Conservation (phyloP, 2,888 invertebrate species). For the Meiosimyza decipiens region DNA sequence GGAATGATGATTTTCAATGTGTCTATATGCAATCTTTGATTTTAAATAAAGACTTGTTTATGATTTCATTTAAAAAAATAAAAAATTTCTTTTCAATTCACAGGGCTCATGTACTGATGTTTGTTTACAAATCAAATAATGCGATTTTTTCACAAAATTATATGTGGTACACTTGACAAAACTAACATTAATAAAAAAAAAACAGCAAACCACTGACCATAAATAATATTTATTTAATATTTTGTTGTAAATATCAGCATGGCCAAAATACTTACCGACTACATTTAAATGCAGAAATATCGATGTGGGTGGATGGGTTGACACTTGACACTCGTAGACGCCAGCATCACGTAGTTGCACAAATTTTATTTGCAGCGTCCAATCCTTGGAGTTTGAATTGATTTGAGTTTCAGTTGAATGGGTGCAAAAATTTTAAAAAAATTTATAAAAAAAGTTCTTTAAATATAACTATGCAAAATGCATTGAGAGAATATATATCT, state of each 20-base stretch:
- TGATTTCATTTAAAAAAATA: no score
- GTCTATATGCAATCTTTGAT: no score
- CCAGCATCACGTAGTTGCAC: slow-evolving; percentile 89
- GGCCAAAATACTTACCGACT: slow-evolving; percentile 77
- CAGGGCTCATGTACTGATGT: no score
- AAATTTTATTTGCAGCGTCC: slow-evolving; percentile 91
- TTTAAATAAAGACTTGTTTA: no score
- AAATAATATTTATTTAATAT: not conserved
- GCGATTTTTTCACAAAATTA: no score
- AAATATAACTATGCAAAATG: slow-evolving; percentile 14
- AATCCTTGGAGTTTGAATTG: slow-evolving; percentile 74
- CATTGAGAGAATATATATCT: not conserved
- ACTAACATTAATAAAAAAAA: slow-evolving; percentile 1
- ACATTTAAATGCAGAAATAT: slow-evolving; percentile 87
- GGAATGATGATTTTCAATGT: no score
- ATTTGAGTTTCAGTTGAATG: not conserved
- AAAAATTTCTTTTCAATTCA: no score
- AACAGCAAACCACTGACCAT: not conserved
- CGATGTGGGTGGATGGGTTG: slow-evolving; percentile 90
- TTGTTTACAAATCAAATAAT: no score
- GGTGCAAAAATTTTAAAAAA: slow-evolving; percentile 14
- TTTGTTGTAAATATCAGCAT: slow-evolving; percentile 4
- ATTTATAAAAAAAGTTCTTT: slow-evolving; percentile 14
- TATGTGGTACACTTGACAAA: no score
- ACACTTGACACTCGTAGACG: slow-evolving; percentile 90